Percentiles rank a stretch among this genome's conserved stretches.
Evolutionary conservation across 2,797 vertebrate species (phyloP).

Genomic region (Clamator glandarius): DNA sequence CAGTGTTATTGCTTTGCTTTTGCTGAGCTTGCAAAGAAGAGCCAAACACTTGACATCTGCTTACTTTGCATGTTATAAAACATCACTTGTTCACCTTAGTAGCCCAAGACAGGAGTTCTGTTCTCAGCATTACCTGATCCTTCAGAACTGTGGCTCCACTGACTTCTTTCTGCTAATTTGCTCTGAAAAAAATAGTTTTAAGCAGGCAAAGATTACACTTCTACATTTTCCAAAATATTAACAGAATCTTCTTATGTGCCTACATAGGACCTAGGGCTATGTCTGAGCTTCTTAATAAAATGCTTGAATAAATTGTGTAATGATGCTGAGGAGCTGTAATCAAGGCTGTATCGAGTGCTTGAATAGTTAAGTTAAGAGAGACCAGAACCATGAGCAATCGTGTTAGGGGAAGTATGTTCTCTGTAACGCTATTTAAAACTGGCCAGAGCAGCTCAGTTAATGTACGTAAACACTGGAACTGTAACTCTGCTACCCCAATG

Average conservation of each 20-base stretch:
- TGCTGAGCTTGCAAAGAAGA: neutral
- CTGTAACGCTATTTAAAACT: neutral
- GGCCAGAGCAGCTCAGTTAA: neutral
- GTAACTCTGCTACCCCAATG: neutral
- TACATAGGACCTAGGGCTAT: constrained; percentile 51
- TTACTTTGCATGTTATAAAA: neutral
- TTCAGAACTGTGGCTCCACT: neutral
- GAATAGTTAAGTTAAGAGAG: constrained; percentile 23
- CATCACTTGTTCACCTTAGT: neutral
- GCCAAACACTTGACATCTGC: neutral
- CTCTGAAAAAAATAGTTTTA: constrained; percentile 35
- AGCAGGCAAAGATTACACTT: constrained; percentile 45
- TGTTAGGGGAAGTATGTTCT: neutral
- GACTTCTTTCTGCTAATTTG: constrained; percentile 22
- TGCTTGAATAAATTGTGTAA: constrained; percentile 36
- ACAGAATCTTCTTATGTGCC: constrained; percentile 62
- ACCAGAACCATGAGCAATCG: neutral
- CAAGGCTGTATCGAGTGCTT: neutral
- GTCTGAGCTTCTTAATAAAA: constrained; percentile 62
- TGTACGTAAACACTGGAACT: neutral
- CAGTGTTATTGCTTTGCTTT: neutral
- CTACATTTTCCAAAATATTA: constrained; percentile 62
- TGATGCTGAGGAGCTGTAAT: neutral
- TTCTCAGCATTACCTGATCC: neutral
- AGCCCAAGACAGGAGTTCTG: neutral